Conservation (phyloP, 2,797 vertebrate species). For the Notoglanidium macrostoma region DNA sequence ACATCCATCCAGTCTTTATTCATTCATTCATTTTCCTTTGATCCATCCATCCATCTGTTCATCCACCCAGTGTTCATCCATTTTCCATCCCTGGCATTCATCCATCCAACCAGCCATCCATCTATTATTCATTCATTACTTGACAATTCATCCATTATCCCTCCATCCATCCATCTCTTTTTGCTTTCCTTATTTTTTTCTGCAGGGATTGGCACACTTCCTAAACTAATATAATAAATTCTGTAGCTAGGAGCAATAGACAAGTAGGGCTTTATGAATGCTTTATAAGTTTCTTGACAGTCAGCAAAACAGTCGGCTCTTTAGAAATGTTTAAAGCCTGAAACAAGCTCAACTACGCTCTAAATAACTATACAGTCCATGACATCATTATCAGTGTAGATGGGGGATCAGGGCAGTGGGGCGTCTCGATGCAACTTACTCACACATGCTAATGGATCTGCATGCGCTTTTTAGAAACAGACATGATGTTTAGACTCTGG, state of each 20-base stretch:
- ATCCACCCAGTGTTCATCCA: neutral
- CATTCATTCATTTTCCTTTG: neutral
- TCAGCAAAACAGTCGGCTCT: neutral
- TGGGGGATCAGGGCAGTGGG: slow-evolving; percentile 21
- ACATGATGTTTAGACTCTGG: neutral
- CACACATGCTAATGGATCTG: slow-evolving; percentile 31
- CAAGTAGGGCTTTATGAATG: neutral
- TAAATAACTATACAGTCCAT: slow-evolving; percentile 12
- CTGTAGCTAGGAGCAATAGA: neutral
- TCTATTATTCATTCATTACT: neutral
- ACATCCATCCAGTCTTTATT: neutral
- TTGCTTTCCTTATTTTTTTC: neutral
- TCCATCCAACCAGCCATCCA: neutral
- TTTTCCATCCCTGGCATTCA: neutral
- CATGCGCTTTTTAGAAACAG: neutral
- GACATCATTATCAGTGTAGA: slow-evolving; percentile 19
- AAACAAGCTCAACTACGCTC: neutral
- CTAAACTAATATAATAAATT: neutral
- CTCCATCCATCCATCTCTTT: neutral
- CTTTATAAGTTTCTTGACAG: slow-evolving; percentile 5
- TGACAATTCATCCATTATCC: neutral
- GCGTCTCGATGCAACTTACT: slow-evolving; percentile 7
- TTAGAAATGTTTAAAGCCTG: neutral
- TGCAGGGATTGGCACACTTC: neutral
- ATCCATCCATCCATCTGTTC: neutral